phyloP scores from a whole-genome alignment of 2,888 invertebrate genomes.

The Hipparchia semele region DNA sequence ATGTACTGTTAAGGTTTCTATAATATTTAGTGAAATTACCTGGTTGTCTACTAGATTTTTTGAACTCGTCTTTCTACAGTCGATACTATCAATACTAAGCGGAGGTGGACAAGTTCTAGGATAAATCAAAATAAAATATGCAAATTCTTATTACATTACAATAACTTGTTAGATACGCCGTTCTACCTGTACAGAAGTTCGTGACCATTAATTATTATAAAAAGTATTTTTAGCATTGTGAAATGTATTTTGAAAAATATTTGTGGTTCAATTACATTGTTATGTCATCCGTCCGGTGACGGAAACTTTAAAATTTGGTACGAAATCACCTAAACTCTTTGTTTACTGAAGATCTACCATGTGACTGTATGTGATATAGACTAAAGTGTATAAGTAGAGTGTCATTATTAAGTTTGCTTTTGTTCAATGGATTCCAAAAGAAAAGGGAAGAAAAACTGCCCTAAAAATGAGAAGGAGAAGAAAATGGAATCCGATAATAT shows the following conservation, averaged over 20 bases:
- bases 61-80: too few relatives aligned
- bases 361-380: conserved; percentile 65
- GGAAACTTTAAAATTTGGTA: conserved; percentile 53
- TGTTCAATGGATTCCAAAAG: conserved; percentile 67
- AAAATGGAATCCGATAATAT: conserved; percentile 55
- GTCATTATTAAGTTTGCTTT: conserved; percentile 19
- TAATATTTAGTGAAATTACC: not conserved
- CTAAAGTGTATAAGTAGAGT: conserved; percentile 26
- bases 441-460: conserved; percentile 53
- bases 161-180: not conserved
- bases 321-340: conserved; percentile 63
- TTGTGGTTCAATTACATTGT: conserved; percentile 50
- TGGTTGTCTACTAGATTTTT: not conserved
- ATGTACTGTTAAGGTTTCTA: too few relatives aligned
- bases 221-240: conserved; percentile 57
- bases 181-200: conserved; percentile 33
- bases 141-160: not conserved
- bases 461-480: conserved; percentile 75
- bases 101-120: not conserved
- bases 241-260: conserved; percentile 57
- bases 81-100: not conserved
- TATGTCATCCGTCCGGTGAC: conserved; percentile 65
- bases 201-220: conserved; percentile 38
- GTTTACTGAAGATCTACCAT: conserved; percentile 49
- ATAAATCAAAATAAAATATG: not conserved